Evolutionary conservation across 2,797 vertebrate genomes (phyloP).

Genomic region (Coracias cyanogaster): DNA sequence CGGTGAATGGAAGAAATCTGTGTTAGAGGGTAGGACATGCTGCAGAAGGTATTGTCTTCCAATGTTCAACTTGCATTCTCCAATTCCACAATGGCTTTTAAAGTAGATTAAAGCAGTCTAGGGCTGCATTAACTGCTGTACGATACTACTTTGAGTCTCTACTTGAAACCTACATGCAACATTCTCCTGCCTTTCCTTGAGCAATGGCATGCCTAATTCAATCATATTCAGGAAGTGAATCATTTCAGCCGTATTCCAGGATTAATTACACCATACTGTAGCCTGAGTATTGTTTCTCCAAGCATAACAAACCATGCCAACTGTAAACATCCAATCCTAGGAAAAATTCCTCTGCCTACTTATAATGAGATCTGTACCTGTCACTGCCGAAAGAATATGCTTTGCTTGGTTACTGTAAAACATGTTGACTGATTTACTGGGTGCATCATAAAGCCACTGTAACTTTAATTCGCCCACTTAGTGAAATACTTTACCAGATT

Average conservation of each 20-base stretch:
- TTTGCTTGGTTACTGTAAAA: not conserved
- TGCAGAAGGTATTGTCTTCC: not conserved
- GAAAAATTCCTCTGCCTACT: not conserved
- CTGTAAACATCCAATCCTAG: not conserved
- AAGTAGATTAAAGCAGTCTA: not conserved
- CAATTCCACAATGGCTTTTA: not conserved
- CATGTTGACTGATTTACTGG: not conserved
- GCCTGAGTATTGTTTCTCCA: not conserved
- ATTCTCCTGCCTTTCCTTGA: not conserved
- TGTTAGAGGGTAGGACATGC: not conserved
- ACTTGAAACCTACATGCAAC: not conserved
- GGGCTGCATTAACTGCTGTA: not conserved
- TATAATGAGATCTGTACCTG: not conserved
- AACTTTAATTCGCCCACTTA: not conserved
- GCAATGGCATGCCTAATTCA: not conserved
- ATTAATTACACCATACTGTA: not conserved
- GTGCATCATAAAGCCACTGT: not conserved
- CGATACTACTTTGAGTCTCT: not conserved
- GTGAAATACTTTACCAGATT: not conserved
- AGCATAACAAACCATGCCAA: slow-evolving; percentile 17
- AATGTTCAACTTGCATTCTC: not conserved
- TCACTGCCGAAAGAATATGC: not conserved
- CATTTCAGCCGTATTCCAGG: slow-evolving; percentile 8
- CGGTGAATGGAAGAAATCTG: not conserved
- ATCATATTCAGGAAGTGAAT: slow-evolving; percentile 18